These are phyloP conservation scores for Eristalinus aeneus DNA, from an alignment of 2,888 invertebrate species.

Conservation along the genomic window DNA sequence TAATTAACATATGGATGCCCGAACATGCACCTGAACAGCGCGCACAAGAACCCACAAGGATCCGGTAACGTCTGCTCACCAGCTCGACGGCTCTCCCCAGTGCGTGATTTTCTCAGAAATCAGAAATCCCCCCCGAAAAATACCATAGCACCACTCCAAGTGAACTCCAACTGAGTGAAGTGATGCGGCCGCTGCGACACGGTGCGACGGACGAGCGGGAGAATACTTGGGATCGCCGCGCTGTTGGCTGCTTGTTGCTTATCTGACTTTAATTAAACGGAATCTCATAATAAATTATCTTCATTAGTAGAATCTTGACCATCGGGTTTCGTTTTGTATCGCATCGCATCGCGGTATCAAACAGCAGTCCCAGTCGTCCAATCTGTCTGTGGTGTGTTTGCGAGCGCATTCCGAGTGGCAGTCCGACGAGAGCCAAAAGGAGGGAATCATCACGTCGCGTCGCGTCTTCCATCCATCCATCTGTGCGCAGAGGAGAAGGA, in stretches of 20 bases:
- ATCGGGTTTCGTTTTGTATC: constrained; percentile 71
- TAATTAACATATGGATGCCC: constrained; percentile 73
- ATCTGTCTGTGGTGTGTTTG: constrained; percentile 10
- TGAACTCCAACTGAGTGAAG: neutral
- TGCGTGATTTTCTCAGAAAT: constrained; percentile 63
- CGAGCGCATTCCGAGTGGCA: neutral
- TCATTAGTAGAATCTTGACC: constrained; percentile 78
- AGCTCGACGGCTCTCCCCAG: neutral
- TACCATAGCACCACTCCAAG: constrained; percentile 65
- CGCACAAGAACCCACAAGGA: constrained; percentile 14
- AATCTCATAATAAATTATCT: constrained; percentile 81
- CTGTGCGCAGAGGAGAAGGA: constrained; percentile 50
- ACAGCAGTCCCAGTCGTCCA: neutral
- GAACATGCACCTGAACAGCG: constrained; percentile 67
- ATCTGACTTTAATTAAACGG: constrained; percentile 81
- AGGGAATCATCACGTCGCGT: neutral
- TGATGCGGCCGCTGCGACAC: neutral
- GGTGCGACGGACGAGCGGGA: neutral
- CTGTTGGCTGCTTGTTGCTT: constrained; percentile 73
- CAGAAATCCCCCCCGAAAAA: constrained; percentile 36
- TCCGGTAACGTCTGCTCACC: neutral
- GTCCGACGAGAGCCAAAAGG: neutral
- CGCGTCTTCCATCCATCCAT: constrained; percentile 43
- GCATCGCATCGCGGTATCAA: constrained; percentile 26
- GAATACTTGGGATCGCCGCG: constrained; percentile 64